These are phyloP conservation scores for Drosophila rellima DNA, from an alignment of 2,888 invertebrate species.

Conservation along the genomic window DNA sequence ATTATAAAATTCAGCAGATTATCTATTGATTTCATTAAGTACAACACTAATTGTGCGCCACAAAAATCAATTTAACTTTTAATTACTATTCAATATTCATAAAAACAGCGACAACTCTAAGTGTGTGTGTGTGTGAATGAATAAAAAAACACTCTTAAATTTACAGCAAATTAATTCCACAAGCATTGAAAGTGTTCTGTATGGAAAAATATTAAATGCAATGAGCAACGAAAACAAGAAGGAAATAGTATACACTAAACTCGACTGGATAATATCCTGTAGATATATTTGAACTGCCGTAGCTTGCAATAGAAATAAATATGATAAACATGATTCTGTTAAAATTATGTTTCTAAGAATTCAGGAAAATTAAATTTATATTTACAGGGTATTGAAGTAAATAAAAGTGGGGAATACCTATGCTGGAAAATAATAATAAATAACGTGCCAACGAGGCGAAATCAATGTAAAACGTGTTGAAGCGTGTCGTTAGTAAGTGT, in stretches of 20 bases:
- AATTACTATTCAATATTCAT: constrained; percentile 63
- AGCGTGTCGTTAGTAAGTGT: constrained; percentile 67
- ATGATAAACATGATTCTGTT: not conserved
- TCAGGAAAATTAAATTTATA: too few species aligned
- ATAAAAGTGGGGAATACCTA: constrained; percentile 36
- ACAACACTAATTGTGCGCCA: constrained; percentile 54
- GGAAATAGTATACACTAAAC: not conserved
- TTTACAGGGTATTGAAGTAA: constrained; percentile 11
- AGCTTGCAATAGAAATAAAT: not conserved
- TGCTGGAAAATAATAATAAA: constrained; percentile 70
- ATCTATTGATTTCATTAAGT: constrained; percentile 53
- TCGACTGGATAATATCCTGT: constrained; percentile 4
- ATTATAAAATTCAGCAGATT: not conserved
- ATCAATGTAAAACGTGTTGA: constrained; percentile 74
- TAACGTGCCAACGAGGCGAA: constrained; percentile 64
- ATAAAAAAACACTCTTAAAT: constrained; percentile 49
- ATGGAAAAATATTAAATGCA: constrained; percentile 45
- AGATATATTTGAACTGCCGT: not conserved
- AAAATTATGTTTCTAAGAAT: too few species aligned
- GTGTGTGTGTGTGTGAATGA: constrained; percentile 16
- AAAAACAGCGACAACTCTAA: constrained; percentile 26
- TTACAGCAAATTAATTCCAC: constrained; percentile 68
- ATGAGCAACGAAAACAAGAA: constrained; percentile 16
- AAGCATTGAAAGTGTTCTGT: constrained; percentile 17
- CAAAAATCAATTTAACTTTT: constrained; percentile 57